Base-by-base conservation (phyloP, 2,113 vertebrate genomes). In the Heterotis niloticus region DNA sequence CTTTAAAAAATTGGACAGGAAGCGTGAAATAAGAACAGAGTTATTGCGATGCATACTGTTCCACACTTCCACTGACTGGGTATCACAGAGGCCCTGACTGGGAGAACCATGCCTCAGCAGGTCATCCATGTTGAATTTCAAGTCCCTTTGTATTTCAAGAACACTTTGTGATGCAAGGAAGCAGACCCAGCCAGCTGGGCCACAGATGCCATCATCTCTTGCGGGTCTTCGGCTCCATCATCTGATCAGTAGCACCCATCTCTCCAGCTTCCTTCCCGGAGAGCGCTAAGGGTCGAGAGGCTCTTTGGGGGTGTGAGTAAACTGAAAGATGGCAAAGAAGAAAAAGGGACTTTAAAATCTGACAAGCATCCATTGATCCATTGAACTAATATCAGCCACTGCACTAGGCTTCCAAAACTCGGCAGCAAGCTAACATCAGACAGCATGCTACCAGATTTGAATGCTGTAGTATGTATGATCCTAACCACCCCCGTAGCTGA, bases 281-380 rank as follows among this genome's bases (percentile, higher is more conserved):
- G 92, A 17, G 95, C 89, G 86, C 93, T 96, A 83, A 98, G 91
- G 28, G 95, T 91, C 0, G 95, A 92, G 81, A 97, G 88, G 67
- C 93, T 94, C 90, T 96, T 99, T 88, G 95, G 96, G 85, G 96
- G 95, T 2, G 94, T 95, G 87, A 97, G 91, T 84, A 98, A 96
- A 91, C 97, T 98, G 84, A 56, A 81, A 83, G 18, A 68, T 77
- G 26, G 57, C 20, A 79, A 26, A 68, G 18, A 56, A 34, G 7
- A 69, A 23, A 64, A 75, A 1, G 64, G 23, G 54, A 65, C 52
- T n/a, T n/a, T 12, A 74, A 54, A 44, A 64, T 62, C 3, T 44
- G 7, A 44, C 34, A 44, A 4, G 2, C 7, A 44, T 44, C 34
- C 34, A 44, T 44, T 7, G 34, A 4, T 44, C 34, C 7, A 44